Evolutionary conservation across 1,140 invertebrate species (phyloP).

Genomic region (Formica exsecta): DNA sequence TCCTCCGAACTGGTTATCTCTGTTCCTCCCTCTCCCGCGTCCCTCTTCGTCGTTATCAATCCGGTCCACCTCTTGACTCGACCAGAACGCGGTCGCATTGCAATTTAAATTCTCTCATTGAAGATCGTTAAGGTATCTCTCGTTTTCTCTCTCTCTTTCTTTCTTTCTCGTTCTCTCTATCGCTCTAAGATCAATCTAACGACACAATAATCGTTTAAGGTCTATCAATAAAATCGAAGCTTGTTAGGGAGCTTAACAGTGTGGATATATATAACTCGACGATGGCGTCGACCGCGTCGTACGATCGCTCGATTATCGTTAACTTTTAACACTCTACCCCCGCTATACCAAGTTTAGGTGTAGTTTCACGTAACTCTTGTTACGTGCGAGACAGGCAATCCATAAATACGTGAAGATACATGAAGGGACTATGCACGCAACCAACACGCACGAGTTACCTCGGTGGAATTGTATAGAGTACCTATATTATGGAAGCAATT

Average conservation of each 20-base stretch:
- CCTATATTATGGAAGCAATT: background rate
- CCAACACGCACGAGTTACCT: background rate
- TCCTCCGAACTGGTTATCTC: constrained; percentile 45
- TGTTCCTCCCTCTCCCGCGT: background rate
- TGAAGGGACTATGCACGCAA: background rate
- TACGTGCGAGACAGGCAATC: constrained; percentile 22
- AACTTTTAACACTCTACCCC: constrained; percentile 32
- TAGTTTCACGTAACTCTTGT: constrained; percentile 36
- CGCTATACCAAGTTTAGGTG: background rate
- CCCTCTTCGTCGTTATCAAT: constrained; percentile 35
- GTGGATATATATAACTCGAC: constrained; percentile 28
- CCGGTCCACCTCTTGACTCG: constrained; percentile 32
- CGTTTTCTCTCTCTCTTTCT: background rate
- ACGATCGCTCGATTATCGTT: constrained; percentile 29
- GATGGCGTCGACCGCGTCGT: background rate
- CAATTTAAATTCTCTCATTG: constrained; percentile 50
- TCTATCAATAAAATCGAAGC: constrained; percentile 45
- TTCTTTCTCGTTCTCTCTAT: background rate
- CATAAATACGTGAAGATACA: constrained; percentile 4
- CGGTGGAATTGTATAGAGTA: background rate
- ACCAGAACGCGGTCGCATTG: constrained; percentile 33
- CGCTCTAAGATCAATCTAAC: constrained; percentile 30
- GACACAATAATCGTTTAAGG: constrained; percentile 42
- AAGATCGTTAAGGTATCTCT: constrained; percentile 25
- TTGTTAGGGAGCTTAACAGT: constrained; percentile 18